Evolutionary conservation across 2,113 vertebrate genomes (phyloP), one percentile per base, ranked within the genome.

Genomic region (Riparia riparia): DNA sequence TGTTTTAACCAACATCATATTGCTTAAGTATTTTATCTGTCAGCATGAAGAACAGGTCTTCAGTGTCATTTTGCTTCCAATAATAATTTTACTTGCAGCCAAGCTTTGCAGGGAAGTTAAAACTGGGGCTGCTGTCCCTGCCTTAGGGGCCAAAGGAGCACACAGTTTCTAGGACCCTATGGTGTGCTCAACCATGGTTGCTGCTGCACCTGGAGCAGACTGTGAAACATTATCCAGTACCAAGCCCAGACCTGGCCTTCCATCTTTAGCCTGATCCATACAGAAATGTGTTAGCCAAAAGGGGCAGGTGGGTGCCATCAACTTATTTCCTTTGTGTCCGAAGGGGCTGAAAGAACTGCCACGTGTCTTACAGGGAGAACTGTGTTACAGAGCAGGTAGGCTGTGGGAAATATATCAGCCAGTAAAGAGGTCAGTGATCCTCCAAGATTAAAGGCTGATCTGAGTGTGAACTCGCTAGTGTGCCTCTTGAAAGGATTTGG

Each of bases 361-460:
- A 0, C 21, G 6, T 24, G 14, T 64, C 49, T 84, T 50, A 60
- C 7, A 54, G 49, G 56, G 60, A 22, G 11, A 28, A 20, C 28
- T 54, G 21, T 24, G 42, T 70, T 42, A 58, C 1, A 1, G n/a
- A 51, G 49, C 44, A 81, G 68, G 21, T 17, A 37, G 24, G 34
- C 42, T 70, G 26, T 49, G 32, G 53, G 41, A 77, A 86, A 63
- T 65, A 4, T 0, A 47, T 80, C 93, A 82, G 66, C 70, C 82
- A 51, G 42, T 65, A 64, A 90, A 72, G 60, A 72, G n/a, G 51
- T 88, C 90, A 68, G 60, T 19, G 39, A 65, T 61, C 47, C 64
- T 66, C 82, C 19, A 65, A 70, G 91, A 95, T 74, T 74, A 95
- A 96, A 92, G 90, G 34, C 53, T 65, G 58, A 85, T 85, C 32